Evolutionary conservation across 2,888 invertebrate species (phyloP).

Genomic region (Temnothorax ravouxi): DNA sequence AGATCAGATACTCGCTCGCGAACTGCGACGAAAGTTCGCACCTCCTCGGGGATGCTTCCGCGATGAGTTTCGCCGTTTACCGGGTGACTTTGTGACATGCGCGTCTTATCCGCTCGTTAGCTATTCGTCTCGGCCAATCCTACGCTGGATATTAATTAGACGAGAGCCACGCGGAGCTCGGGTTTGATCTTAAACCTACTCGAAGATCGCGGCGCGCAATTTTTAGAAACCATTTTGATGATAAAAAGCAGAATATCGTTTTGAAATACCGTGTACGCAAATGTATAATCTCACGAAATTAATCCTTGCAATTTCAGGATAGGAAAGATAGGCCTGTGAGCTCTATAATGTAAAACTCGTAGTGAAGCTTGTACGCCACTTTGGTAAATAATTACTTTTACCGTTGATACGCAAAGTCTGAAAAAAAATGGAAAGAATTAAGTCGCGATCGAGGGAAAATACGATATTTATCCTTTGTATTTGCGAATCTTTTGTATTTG

Average conservation of each 20-base stretch:
- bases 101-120: constrained; percentile 61
- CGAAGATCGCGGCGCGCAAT: background rate
- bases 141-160: constrained; percentile 75
- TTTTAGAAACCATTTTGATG: background rate
- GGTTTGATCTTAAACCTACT: background rate
- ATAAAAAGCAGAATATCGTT: background rate
- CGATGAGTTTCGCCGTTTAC: constrained; percentile 70
- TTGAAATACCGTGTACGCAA: background rate
- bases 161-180: constrained; percentile 34
- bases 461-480: constrained; percentile 39
- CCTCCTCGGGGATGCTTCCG: constrained; percentile 65
- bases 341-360: background rate
- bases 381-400: constrained; percentile 27
- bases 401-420: background rate
- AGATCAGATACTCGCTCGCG: constrained; percentile 59
- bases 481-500: constrained; percentile 49
- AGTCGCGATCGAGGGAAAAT: constrained; percentile 26
- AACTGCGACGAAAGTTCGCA: constrained; percentile 68
- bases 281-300: constrained; percentile 28
- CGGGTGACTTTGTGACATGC: constrained; percentile 61
- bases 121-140: constrained; percentile 64
- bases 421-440: constrained; percentile 18
- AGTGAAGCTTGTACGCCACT: background rate
- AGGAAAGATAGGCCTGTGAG: background rate
- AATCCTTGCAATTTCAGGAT: background rate